These are phyloP conservation scores for Opisthocomus hoazin DNA, from an alignment of 2,113 vertebrate species.

Conservation along the genomic window DNA sequence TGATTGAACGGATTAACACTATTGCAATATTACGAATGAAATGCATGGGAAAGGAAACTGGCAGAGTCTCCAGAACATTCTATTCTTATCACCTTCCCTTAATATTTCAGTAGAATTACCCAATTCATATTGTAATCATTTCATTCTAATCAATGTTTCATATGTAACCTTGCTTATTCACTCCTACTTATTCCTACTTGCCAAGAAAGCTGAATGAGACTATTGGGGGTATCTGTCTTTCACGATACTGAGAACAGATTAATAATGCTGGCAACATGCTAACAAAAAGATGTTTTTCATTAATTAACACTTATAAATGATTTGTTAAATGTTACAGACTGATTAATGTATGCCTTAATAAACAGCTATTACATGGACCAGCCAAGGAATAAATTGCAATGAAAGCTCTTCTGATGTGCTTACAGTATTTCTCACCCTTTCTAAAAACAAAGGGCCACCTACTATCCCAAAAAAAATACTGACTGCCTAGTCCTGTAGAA, in stretches of 20 bases:
- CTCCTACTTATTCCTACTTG: not conserved
- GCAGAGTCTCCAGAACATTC: not conserved
- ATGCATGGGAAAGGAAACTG: not conserved
- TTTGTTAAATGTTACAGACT: not conserved
- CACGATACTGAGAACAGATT: not conserved
- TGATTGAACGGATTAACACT: not conserved
- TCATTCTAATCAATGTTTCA: constrained; percentile 37
- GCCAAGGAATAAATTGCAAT: not conserved
- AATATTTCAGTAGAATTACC: constrained; percentile 7
- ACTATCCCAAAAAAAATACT: not conserved
- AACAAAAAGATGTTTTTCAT: constrained; percentile 19
- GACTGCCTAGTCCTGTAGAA: not conserved
- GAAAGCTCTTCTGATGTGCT: not conserved
- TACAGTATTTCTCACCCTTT: not conserved
- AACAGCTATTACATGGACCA: not conserved
- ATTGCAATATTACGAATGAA: not conserved
- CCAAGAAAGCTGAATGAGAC: constrained; percentile 6
- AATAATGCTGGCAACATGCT: not conserved
- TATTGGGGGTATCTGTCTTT: not conserved
- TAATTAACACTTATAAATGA: constrained; percentile 22
- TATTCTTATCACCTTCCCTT: constrained; percentile 20
- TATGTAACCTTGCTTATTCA: constrained; percentile 7
- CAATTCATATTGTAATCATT: constrained; percentile 44
- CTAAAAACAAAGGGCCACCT: not conserved
- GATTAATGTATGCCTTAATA: not conserved